phyloP scores from a whole-genome alignment of 2,113 vertebrate genomes.

The Burhinus oedicnemus region DNA sequence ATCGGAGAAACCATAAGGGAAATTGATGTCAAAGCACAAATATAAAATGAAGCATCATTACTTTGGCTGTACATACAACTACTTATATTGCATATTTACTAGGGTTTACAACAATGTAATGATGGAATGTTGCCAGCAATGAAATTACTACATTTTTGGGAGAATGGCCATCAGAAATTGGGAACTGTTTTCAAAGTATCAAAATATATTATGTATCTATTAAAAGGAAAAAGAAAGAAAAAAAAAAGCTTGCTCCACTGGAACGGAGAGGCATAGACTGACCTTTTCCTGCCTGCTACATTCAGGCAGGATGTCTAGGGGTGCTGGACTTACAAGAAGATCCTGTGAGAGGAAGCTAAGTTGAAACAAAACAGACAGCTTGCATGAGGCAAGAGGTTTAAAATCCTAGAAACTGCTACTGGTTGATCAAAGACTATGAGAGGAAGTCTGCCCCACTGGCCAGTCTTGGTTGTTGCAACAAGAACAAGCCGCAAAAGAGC shows the following conservation, averaged over 20 bases:
- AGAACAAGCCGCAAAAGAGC: background rate
- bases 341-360: background rate
- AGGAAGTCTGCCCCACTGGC: accelerated
- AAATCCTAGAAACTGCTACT: background rate
- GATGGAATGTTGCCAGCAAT: background rate
- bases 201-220: background rate
- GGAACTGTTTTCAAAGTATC: background rate
- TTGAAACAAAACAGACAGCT: background rate
- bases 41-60: background rate
- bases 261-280: background rate
- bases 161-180: background rate
- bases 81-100: background rate
- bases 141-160: background rate
- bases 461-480: background rate
- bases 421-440: background rate
- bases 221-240: background rate
- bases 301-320: background rate
- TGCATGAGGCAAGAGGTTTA: background rate
- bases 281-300: background rate
- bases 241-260: background rate
- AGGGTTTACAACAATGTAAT: background rate
- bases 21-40: background rate
- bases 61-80: background rate
- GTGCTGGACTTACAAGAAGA: background rate
- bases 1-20: background rate